Percentiles rank a stretch among this genome's conserved stretches.
Evolutionary conservation across 1,140 invertebrate genomes (phyloP).

Genomic region (Drosophila ogumai): DNA sequence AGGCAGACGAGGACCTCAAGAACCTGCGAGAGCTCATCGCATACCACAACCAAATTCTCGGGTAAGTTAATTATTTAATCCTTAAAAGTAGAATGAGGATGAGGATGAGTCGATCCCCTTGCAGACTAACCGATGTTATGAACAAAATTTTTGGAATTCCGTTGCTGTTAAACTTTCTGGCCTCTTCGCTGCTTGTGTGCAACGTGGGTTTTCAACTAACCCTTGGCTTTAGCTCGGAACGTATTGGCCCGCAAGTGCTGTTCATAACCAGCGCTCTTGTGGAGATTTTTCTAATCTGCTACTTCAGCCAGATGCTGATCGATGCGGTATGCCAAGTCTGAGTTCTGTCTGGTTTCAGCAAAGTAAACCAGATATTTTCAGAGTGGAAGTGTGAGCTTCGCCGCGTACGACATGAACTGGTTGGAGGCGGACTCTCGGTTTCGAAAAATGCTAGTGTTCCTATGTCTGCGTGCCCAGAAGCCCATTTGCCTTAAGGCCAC

Average conservation of each 20-base stretch:
- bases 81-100: no score
- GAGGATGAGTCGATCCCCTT: neutral
- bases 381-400: conserved; percentile 40
- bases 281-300: conserved; percentile 57
- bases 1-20: conserved; percentile 20
- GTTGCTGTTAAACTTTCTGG: conserved; percentile 62
- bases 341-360: no score
- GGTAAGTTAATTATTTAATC: conserved; percentile 21
- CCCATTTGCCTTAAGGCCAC: conserved; percentile 23
- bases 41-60: conserved; percentile 58
- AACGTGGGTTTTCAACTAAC: conserved; percentile 71
- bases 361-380: neutral
- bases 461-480: conserved; percentile 50
- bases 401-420: conserved; percentile 63
- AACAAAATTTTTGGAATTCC: conserved; percentile 69
- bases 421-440: conserved; percentile 24
- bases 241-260: conserved; percentile 33
- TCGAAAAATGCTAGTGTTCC: conserved; percentile 51
- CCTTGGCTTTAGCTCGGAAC: conserved; percentile 28
- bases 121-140: conserved; percentile 59
- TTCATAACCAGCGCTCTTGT: conserved; percentile 28
- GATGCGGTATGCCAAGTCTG: conserved; percentile 47
- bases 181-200: conserved; percentile 62
- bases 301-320: conserved; percentile 58
- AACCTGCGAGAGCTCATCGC: conserved; percentile 38